phyloP scores from a whole-genome alignment of 2,888 invertebrate genomes.

The Campoletis raptor region DNA sequence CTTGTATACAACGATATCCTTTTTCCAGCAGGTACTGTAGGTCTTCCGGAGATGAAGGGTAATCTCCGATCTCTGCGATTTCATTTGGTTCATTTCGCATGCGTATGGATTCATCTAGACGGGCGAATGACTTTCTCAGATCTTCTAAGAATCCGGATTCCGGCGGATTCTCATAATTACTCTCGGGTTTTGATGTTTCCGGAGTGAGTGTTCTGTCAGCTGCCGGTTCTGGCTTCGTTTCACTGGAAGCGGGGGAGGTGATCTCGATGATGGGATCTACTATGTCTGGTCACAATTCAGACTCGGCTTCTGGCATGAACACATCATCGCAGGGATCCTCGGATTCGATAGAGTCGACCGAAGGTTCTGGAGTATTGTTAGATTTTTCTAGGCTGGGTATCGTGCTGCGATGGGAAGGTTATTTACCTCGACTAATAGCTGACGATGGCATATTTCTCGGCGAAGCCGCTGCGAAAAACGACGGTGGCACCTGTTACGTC shows the following conservation, averaged over 20 bases:
- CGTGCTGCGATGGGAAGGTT: neutral
- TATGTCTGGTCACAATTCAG: neutral
- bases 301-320: neutral
- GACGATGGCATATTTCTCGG: neutral
- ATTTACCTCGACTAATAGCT: neutral
- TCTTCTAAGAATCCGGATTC: conserved; percentile 9
- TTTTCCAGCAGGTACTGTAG: neutral
- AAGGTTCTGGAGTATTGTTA: neutral
- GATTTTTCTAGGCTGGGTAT: neutral
- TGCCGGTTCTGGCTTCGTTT: neutral
- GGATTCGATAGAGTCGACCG: neutral
- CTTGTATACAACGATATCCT: conserved; percentile 3
- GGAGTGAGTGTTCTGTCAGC: conserved; percentile 3
- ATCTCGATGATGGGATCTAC: neutral
- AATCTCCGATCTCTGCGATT: neutral
- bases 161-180: neutral
- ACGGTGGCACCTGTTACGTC: conserved; percentile 29
- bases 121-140: neutral
- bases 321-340: neutral
- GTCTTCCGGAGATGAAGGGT: conserved; percentile 2
- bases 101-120: neutral
- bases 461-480: conserved; percentile 1
- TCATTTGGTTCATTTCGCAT: neutral
- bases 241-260: neutral
- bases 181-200: neutral